Conservation (phyloP, 2,888 invertebrate genomes). For the Eurois occulta region DNA sequence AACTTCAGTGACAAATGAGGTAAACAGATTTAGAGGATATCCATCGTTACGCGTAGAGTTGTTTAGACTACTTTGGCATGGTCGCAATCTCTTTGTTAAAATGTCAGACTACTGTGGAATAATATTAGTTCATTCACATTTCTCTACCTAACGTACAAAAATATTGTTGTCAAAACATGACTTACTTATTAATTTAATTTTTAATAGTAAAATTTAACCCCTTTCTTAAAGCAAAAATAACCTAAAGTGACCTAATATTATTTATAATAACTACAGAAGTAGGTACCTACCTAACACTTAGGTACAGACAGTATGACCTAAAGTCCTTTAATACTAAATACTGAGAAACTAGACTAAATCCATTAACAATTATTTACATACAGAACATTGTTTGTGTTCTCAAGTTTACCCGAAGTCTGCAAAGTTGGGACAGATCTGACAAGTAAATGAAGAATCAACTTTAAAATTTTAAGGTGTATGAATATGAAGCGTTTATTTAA, state of each 20-base stretch:
- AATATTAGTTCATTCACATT: slow-evolving; percentile 5
- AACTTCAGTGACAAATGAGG: slow-evolving; percentile 63
- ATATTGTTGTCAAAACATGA: not conserved
- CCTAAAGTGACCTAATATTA: not conserved
- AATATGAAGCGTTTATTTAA: slow-evolving; percentile 57
- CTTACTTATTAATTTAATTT: not conserved
- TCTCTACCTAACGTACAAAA: not conserved
- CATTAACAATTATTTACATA: slow-evolving; percentile 68
- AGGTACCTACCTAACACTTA: not conserved
- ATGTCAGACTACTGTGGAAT: not conserved
- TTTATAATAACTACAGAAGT: not conserved
- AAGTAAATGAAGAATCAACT: slow-evolving; percentile 65
- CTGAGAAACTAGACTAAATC: slow-evolving; percentile 61
- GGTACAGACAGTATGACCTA: not conserved
- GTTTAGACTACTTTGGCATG: slow-evolving; percentile 41
- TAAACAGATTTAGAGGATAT: slow-evolving; percentile 66
- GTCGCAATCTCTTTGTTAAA: slow-evolving; percentile 49
- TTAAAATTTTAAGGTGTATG: slow-evolving; percentile 40
- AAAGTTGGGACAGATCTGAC: slow-evolving; percentile 63
- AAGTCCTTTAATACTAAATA: slow-evolving; percentile 39
- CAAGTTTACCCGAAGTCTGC: slow-evolving; percentile 65
- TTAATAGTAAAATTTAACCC: not conserved
- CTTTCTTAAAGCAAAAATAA: not conserved
- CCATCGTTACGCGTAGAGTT: slow-evolving; percentile 44
- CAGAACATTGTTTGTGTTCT: slow-evolving; percentile 68